Evolutionary conservation across 2,797 vertebrate genomes (phyloP), one percentile per base, ranked within the genome.

Genomic region (Sciurus vulgaris): DNA sequence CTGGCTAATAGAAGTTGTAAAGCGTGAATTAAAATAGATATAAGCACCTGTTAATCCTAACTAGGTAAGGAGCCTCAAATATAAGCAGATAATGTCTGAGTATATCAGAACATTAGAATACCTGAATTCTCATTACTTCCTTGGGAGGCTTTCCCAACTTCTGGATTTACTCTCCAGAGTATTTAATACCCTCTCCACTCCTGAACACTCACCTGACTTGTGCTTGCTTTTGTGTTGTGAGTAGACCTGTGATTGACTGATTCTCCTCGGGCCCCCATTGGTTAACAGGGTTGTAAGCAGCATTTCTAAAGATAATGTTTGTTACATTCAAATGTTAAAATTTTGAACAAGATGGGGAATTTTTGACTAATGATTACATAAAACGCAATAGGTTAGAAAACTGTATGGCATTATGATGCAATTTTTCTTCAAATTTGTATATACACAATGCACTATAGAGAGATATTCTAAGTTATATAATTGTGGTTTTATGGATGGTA

Each of bases 141-240:
- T 65, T 28, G 33, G 56, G 63, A 84, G 20, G 0, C 7, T 54
- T 84, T 84, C 2, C 33, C 30, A 73, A 49, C 13, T 54, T 91
- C 30, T 41, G 28, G 4, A 7, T 26, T 86, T 83, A 79, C 70
- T 86, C n/a, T 79, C 84, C 69, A 28, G 5, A 2, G 8, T n/a
- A 63, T 82, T 86, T 84, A 77, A 83, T 3, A 69, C 11, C 33
- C 33, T 56, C 3, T 76, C 70, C 7, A n/a, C 5, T 3, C 4
- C 17, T 17, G 63, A 74, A 83, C 11, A 49, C 3, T 73, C 38
- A 41, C 44, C 44, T 59, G 41, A 56, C 33, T 61, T 70, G 17
- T 84, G 18, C 41, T 96, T 83, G 24, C 63, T 94, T 79, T 83
- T 82, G 13, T 61, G 44, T 92, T 95, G 38, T 59, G 51, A 85